Base-by-base conservation (phyloP, 2,797 vertebrate genomes). In the Miichthys miiuy region DNA sequence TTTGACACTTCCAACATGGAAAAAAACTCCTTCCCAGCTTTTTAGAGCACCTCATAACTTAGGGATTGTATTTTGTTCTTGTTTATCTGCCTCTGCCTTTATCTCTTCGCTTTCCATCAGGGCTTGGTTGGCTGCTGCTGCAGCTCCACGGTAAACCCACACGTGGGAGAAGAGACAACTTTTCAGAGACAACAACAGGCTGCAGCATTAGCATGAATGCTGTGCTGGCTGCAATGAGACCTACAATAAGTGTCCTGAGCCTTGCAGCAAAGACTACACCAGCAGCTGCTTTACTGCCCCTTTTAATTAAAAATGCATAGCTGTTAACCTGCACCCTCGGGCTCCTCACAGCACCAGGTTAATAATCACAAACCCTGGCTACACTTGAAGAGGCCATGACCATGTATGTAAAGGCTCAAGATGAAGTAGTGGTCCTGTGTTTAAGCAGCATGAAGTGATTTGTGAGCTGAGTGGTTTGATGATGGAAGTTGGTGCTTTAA, bases 221-320 rank as follows among this genome's bases (percentile, higher is more conserved):
- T 71, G 21, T 50, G 10, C 68, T 48, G 61, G 42, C 62, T 56
- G 41, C 46, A 69, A 17, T 18, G 17, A n/a, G 51, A 64, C 69
- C 68, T 30, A 47, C 41, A 38, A 17, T 41, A 68, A 80, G 54
- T 57, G 69, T 82, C 70, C 69, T 9, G 54, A 84, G 70, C 54
- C 73, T 68, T 61, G 38, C 41, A 25, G 79, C 81, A 64, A 44
- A 64, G 69, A 71, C 64, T 66, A 30, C 77, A 72, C 48, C 72
- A 86, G 64, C 80, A 83, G 84, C 82, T 79, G 78, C 73, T 90
- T 88, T 82, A 74, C 64, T 83, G 75, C 48, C 76, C 76, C 72
- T 87, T 85, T 92, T 88, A 91, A 89, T 91, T 87, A 91, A 87
- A 90, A 86, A 86, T 62, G 60, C 79, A 86, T 72, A 72, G 78